Base-by-base conservation (phyloP, 2,113 vertebrate genomes). In the Amblyornis subalaris region DNA sequence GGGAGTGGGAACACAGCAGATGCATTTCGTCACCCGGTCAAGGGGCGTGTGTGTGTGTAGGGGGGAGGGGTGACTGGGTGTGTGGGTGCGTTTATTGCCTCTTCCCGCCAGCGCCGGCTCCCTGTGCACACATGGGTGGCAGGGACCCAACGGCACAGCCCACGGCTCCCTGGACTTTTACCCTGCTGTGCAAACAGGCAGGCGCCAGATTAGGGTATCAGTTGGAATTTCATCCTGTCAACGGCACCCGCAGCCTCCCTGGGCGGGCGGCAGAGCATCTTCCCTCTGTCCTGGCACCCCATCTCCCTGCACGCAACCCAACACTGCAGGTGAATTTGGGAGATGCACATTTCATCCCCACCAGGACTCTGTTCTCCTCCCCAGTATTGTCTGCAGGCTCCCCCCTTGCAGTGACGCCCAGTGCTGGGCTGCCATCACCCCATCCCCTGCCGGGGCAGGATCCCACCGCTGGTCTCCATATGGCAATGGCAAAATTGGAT, bases 121-220 rank as follows among this genome's bases (percentile, higher is more conserved):
- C 71, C 91, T 97, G 78, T 81, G 94, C 88, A 94, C 93, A 97
- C 94, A 96, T 3, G 45, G 78, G 79, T 88, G 65, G 88, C 85
- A 94, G 85, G 80, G 74, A 79, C 81, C 69, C 70, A 53, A 86
- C 67, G 84, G 93, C 93, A 73, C 58, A 65, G 88, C 83, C 85
- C 83, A 44, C 21, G 0, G 92, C 87, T 92, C 10, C 20, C 65
- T 72, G 79, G 96, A 96, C 94, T 96, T 97, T 92, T 94, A 95
- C 94, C 96, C 95, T 86, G 38, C 53, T 93, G 91, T 93, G 96
- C 95, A 98, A 96, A 97, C 88, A 96, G 92, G 70, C 81, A 91
- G 90, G 91, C 91, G 33, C 88, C 95, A 91, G 93, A 94, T 93
- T 93, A 95, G 83, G 89, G 81, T 84, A 91, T 96, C 93, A 83